Base-by-base conservation (phyloP, 2,888 invertebrate genomes). In the Antheraea assamensis region DNA sequence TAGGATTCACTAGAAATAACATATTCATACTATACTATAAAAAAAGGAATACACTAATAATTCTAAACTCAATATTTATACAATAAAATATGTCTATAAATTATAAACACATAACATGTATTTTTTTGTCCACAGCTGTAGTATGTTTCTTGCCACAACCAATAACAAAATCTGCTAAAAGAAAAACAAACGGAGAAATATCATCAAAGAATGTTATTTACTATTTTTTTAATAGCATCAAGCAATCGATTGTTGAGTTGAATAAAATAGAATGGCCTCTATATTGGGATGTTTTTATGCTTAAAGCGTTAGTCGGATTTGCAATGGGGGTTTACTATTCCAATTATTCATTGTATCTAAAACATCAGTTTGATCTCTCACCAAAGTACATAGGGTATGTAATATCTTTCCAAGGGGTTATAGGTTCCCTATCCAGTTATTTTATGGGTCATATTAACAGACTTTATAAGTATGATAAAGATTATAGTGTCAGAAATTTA, bases 341-440 rank as follows among this genome's bases (percentile, higher is more conserved):
- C 10, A 96, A 95, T 83, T 96, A 96, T 87, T 87, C 94, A n/a
- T 78, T 95, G 58, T 95, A 95, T 81, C 84, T 96, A 68, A 94
- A 94, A 88, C 94, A 95, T 75, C 90, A 90, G 58, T 96, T 92
- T 85, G 80, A 91, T 19, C 83, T 96, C 52, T 90, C 95, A 66
- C 95, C 95, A 75, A 95, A 95, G 80, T 91, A 95, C 84, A 87
- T 96, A 74, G 96, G 96, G 17, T 96, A 96, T 85, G 95, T 95
- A 35, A 95, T 96, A 83, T 96, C 96, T 73, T 95, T 96, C 78
- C 95, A 96, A 83, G 96, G 96, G 77, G 84, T 94, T 7, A 86
- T 96, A 70, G 95, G 95, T 52, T 93, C 95, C 15, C 74, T 95
- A 49, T 92, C 95, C 19, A 95, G 95, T 80, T 95, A 95, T 81